Evolutionary conservation across 2,888 invertebrate species (phyloP), one percentile per base, ranked within the genome.

Genomic region (Cyclophora punctaria): DNA sequence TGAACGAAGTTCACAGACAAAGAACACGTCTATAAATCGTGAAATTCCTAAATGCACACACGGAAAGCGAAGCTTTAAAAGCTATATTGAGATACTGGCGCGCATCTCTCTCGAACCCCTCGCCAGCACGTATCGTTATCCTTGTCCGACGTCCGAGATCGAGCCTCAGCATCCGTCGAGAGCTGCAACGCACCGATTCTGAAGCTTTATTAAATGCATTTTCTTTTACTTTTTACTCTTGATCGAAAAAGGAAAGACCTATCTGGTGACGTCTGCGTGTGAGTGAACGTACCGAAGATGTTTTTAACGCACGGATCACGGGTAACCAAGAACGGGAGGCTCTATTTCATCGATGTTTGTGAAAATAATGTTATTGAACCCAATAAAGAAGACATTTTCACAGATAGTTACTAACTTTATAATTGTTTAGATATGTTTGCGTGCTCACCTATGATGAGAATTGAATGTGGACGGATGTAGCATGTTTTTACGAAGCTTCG

Each of bases 81-180:
- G 58, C 59, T 58, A 62, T 61, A 59, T 52, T 65, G 64, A 67
- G 64, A 61, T 60, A 67, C 63, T 53, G 57, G 53, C 56, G 57
- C 55, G 57, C 57, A 59, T 76, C 75, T 67, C 69, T 60, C 61
- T 81, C 74, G 49, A 62, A 56, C 74, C 59, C 58, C 48, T 52
- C 55, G 46, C 49, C 54, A 42, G 34, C 44, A 45, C 42, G 50
- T 68, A 66, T 67, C 48, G 68, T 66, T 66, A 58, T 78, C 77
- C 70, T 69, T 67, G 60, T 79, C 69, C 53, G 64, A 62, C 73
- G 52, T 58, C 60, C 62, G 57, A 60, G 57, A 61, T 59, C 55
- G 54, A 59, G 59, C 60, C 69, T 54, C 78, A 78, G 77, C 71
- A 76, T 75, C 75, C 68, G 66, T 59, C 67, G 65, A 66, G 69